Evolutionary conservation across 2,113 vertebrate genomes (phyloP), one percentile per base, ranked within the genome.

Genomic region (Centropus bengalensis): DNA sequence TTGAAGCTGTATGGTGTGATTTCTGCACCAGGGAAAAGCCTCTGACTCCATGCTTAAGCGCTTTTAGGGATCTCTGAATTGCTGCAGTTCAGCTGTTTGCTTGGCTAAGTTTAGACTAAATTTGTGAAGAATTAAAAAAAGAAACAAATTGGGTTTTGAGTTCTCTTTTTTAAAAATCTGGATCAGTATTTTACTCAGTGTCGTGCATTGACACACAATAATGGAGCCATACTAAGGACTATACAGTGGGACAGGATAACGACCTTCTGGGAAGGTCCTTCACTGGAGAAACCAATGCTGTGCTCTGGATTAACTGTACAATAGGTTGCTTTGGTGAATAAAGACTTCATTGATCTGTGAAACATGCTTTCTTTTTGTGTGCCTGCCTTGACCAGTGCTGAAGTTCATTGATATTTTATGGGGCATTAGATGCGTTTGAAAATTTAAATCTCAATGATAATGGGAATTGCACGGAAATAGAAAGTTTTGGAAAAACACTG

Each of bases 281-380:
- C 64, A 15, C 49, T 68, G 62, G 62, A 60, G 21, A 79, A 80
- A 27, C 28, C 1, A 5, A 1, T 2, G 6, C 74, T 78, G 47
- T 0, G 2, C 47, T 3, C 77, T 68, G 73, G 58, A 11, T 14
- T 15, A 1, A 1, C 27, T 70, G 14, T 54, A 20, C 12, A 4
- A 19, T 10, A 33, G 14, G 38, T 8, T 58, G 4, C 55, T 88
- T 28, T 54, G 51, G 30, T 66, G 52, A 67, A 28, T 67, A 47
- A 70, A 58, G 51, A 38, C 38, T 62, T 44, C 0, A 0, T 24
- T 59, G 52, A 33, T 70, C 15, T 44, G 56, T 89, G 68, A 49
- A 74, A 55, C 0, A 1, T 4, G 3, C 36, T 60, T 17, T 36
- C 8, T 42, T 59, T 49, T 40, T 75, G 12, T n/a, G 17, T 78